Conservation (phyloP, 1,140 invertebrate species). For the Portunus trituberculatus region DNA sequence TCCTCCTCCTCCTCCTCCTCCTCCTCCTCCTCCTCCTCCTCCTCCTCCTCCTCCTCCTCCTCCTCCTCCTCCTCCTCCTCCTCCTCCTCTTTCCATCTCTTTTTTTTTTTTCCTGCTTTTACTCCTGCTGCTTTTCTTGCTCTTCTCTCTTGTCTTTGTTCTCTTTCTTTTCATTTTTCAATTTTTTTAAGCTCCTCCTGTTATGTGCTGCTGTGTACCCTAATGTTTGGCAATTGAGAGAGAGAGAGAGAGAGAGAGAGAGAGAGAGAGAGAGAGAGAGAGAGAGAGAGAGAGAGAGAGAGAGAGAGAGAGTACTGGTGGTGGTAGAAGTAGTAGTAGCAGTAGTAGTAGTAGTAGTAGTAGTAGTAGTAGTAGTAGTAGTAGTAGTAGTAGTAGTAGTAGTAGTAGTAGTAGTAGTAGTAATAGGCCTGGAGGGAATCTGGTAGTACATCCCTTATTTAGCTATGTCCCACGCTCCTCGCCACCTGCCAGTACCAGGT, state of each 20-base stretch:
- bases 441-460: not conserved
- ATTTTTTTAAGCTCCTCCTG: not conserved
- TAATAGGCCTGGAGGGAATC: not conserved
- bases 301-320: not conserved
- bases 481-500: not conserved
- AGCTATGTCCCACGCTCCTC: not conserved
- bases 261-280: too few species aligned
- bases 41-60: too few species aligned
- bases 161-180: not conserved
- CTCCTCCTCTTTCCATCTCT: too few species aligned
- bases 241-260: too few species aligned
- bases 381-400: not conserved
- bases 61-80: too few species aligned
- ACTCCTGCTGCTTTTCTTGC: too few species aligned
- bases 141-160: not conserved
- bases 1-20: too few species aligned
- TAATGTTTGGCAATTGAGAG: too few species aligned
- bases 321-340: not conserved
- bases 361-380: slow-evolving; percentile 17
- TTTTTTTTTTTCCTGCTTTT: too few species aligned
- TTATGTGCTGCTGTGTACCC: too few species aligned
- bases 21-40: too few species aligned
- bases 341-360: slow-evolving; percentile 1
- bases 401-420: slow-evolving; percentile 21
- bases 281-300: too few species aligned